phyloP scores from a whole-genome alignment of 1,140 invertebrate species.

The Scylla paramamosain region DNA sequence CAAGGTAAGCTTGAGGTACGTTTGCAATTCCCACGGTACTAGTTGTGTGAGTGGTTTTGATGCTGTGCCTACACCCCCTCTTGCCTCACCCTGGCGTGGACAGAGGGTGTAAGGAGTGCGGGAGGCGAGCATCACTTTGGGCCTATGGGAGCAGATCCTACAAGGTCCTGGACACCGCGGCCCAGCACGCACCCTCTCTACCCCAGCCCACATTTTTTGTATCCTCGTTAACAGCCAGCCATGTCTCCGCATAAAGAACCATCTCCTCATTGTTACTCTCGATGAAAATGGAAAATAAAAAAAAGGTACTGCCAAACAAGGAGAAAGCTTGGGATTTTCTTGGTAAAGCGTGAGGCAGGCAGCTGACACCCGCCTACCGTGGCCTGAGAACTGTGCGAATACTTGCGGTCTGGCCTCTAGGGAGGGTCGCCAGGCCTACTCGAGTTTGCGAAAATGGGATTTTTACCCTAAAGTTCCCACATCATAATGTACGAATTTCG shows the following conservation, averaged over 20 bases:
- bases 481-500: slow-evolving; percentile 71
- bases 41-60: too few species aligned
- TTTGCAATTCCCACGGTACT: too few species aligned
- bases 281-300: slow-evolving; percentile 13
- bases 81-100: not conserved
- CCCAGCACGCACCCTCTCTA: not conserved
- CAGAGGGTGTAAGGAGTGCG: not conserved
- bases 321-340: slow-evolving; percentile 21
- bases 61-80: not conserved
- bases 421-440: slow-evolving; percentile 67
- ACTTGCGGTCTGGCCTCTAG: slow-evolving; percentile 52
- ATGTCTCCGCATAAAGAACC: not conserved
- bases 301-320: not conserved
- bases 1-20: too few species aligned
- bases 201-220: not conserved
- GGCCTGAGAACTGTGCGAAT: slow-evolving; percentile 58
- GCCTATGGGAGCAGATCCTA: slow-evolving; percentile 66
- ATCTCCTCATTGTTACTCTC: not conserved
- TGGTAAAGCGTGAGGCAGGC: not conserved
- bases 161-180: slow-evolving; percentile 29
- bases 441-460: slow-evolving; percentile 70
- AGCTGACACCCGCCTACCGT: slow-evolving; percentile 1
- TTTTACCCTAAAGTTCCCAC: slow-evolving; percentile 69
- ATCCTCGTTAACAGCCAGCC: not conserved
- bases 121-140: slow-evolving; percentile 54